These are phyloP conservation scores for Tetheella fluctuosa DNA, from an alignment of 2,888 invertebrate genomes.

Conservation along the genomic window DNA sequence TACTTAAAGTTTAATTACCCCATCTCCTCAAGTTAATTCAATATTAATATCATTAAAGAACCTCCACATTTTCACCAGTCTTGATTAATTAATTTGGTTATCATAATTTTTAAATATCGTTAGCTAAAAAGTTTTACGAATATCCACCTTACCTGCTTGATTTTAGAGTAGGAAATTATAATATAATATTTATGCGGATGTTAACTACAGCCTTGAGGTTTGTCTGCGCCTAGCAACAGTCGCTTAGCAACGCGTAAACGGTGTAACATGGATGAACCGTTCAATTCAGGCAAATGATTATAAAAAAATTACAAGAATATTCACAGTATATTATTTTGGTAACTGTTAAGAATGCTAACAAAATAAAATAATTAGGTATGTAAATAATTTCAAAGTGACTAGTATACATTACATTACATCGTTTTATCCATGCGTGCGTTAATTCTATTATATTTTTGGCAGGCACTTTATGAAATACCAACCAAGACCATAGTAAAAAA, in stretches of 20 bases:
- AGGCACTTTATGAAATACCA: not conserved
- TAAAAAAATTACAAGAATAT: not conserved
- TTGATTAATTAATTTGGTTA: too few species aligned
- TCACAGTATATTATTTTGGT: too few species aligned
- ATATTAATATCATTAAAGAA: too few species aligned
- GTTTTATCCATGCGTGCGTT: not conserved
- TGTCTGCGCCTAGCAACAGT: conserved; percentile 41
- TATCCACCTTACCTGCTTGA: not conserved
- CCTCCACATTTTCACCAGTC: too few species aligned
- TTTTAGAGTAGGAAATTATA: not conserved
- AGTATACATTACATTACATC: too few species aligned
- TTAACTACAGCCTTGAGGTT: conserved; percentile 28
- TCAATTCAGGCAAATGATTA: not conserved
- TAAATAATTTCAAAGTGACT: not conserved
- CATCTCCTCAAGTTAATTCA: too few species aligned
- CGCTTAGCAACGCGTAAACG: conserved; percentile 43
- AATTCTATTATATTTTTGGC: not conserved
- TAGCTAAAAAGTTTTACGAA: too few species aligned
- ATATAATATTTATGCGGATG: not conserved
- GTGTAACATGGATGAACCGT: not conserved
- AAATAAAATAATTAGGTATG: not conserved
- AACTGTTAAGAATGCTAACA: too few species aligned
- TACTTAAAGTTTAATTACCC: too few species aligned
- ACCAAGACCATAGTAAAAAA: too few species aligned
- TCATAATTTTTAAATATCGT: too few species aligned